Conservation (phyloP, 1,140 invertebrate genomes). For the Drosophila fuyamai region DNA sequence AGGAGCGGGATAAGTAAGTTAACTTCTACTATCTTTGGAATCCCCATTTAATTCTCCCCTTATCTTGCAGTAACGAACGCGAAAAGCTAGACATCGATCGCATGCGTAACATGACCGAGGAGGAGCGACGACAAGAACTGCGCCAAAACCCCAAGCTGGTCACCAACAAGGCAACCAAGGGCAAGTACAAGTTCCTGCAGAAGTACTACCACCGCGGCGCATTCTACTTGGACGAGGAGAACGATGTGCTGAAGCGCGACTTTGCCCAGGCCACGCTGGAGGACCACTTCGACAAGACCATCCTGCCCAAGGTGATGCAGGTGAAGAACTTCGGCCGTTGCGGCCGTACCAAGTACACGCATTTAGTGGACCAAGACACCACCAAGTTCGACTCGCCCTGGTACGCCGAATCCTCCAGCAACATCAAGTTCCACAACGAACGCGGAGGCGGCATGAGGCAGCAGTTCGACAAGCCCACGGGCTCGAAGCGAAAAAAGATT, state of each 20-base stretch:
- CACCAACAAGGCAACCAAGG: conserved; percentile 98
- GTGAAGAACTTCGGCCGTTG: conserved; percentile 99
- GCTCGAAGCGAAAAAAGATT: conserved; percentile 88
- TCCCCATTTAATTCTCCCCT: not conserved
- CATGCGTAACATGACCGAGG: conserved; percentile 97
- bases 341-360: conserved; percentile 99
- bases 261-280: conserved; percentile 98
- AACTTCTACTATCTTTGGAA: not conserved
- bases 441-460: conserved; percentile 98
- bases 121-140: conserved; percentile 95
- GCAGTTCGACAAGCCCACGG: conserved; percentile 94
- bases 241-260: conserved; percentile 96
- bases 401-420: conserved; percentile 93
- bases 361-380: conserved; percentile 99
- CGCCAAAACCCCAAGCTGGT: conserved; percentile 96
- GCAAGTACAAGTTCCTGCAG: conserved; percentile 99
- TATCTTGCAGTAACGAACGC: conserved; percentile 88
- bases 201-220: conserved; percentile 99
- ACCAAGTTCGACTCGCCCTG: conserved; percentile 99
- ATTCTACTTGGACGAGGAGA: conserved; percentile 98
- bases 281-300: conserved; percentile 99
- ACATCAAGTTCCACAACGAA: conserved; percentile 95
- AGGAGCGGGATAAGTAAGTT: conserved; percentile 95
- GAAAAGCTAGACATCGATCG: conserved; percentile 96
- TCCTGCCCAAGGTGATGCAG: conserved; percentile 99